Base-by-base conservation (phyloP, 2,888 invertebrate genomes). In the Watsonalla binaria region DNA sequence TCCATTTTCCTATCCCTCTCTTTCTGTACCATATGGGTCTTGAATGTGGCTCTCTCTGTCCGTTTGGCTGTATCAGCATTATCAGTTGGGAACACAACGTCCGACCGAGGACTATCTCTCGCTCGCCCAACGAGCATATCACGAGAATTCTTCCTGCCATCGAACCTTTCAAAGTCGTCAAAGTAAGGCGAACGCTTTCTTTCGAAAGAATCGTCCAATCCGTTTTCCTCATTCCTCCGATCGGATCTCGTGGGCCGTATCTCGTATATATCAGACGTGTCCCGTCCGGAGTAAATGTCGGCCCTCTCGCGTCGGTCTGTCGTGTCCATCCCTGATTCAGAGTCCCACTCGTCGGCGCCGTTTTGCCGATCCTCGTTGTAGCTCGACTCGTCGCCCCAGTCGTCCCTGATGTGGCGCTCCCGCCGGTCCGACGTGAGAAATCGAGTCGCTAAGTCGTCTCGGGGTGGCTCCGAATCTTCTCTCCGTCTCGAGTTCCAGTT, bases 11-110 rank as follows among this genome's bases (percentile, higher is more conserved):
- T 80, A 48, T 91, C 89, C 63, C 94, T 87, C 67, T 94, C 93
- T 61, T 94, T 94, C 72, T 93, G 93, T 0, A 92, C 93, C 93
- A 94, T 94, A 70, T 95, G 95, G 0, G 94, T 94, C 66, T 94
- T 93, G 69, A 95, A 95, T 0, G 95, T 95, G 0, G 94, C 93
- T 51, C 94, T 85, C 53, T 93, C 93, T 0, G 74, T 65, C 11
- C 86, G 82, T 62, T 91, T 86, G 11, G 74, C 62, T 0, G 74
- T 66, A 47, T 86, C 87, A 2, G 69, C 78, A 57, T 72, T 80
- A 0, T 89, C 87, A 5, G 77, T 72, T 0, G 83, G 78, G 50
- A 78, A 84, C 53, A 84, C 72, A 0, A 77, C 76, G 63, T 86
- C 92, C n/a, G 86, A 89, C 49, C 91, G 74, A 15, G 89, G 86